Evolutionary conservation across 2,888 invertebrate genomes (phyloP).

Genomic region (Pollenia amentaria): DNA sequence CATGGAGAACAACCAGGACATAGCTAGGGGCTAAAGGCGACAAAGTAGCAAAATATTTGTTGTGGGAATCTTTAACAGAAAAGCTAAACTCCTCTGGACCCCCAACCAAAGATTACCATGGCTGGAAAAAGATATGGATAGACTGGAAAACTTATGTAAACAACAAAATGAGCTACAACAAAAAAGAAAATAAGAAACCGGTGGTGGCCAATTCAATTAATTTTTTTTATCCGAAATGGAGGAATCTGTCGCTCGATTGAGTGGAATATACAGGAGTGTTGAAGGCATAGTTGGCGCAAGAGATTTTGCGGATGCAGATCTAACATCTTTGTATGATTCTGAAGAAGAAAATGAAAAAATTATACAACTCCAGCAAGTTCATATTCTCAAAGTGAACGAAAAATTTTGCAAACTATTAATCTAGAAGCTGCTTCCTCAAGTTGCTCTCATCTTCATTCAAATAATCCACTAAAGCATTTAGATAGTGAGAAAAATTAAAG

Average conservation of each 20-base stretch:
- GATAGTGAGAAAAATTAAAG: no score
- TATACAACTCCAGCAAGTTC: no score
- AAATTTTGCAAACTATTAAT: no score
- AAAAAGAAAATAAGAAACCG: constrained; percentile 18
- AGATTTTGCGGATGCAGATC: constrained; percentile 6
- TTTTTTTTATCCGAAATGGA: constrained; percentile 16
- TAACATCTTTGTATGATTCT: no score
- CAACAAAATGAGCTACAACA: constrained; percentile 38
- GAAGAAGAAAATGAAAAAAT: no score
- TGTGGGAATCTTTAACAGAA: constrained; percentile 1
- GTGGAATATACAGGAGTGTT: constrained; percentile 3
- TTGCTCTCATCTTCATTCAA: no score
- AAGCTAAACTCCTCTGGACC: constrained; percentile 25
- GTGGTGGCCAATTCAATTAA: constrained; percentile 35
- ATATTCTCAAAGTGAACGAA: no score
- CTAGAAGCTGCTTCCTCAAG: no score
- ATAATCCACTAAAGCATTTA: no score
- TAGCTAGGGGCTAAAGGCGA: constrained; percentile 21
- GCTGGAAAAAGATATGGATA: constrained; percentile 28
- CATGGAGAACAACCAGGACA: constrained; percentile 42
- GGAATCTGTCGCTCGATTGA: neutral
- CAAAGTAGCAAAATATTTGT: neutral
- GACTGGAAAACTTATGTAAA: constrained; percentile 33
- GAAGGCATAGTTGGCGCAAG: neutral
- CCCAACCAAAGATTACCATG: constrained; percentile 15